phyloP scores from a whole-genome alignment of 2,888 invertebrate species.

The Rhingia campestris region DNA sequence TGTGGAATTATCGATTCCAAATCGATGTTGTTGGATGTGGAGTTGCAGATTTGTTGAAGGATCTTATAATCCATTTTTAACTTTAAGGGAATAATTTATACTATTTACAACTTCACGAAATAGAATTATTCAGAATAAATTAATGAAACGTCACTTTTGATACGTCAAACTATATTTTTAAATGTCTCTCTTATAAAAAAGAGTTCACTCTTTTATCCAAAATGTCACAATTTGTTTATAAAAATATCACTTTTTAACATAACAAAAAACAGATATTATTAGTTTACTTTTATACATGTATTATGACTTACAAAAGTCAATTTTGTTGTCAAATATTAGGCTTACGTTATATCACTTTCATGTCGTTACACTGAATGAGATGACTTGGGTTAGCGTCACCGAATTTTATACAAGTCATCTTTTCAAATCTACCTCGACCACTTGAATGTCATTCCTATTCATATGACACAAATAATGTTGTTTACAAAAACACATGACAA shows the following conservation, averaged over 20 bases:
- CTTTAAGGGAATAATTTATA: background rate
- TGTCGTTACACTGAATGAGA: slow-evolving; percentile 31
- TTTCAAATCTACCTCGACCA: slow-evolving; percentile 15
- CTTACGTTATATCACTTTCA: slow-evolving; percentile 6
- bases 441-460: background rate
- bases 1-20: slow-evolving; percentile 18
- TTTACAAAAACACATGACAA: slow-evolving; percentile 12
- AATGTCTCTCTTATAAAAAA: no score
- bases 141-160: slow-evolving; percentile 18
- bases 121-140: no score
- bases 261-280: no score
- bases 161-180: no score
- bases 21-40: slow-evolving; percentile 10
- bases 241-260: no score
- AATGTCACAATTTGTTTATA: no score
- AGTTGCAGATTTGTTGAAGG: slow-evolving; percentile 19
- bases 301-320: no score
- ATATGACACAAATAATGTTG: no score
- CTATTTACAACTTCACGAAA: no score
- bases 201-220: no score
- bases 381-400: background rate
- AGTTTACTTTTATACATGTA: background rate
- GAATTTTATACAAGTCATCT: background rate
- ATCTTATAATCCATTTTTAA: slow-evolving; percentile 12
- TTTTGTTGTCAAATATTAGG: background rate